Base-by-base conservation (phyloP, 37 sponge, comb jelly and placozoan genomes). In the Tethya wilhelma region DNA sequence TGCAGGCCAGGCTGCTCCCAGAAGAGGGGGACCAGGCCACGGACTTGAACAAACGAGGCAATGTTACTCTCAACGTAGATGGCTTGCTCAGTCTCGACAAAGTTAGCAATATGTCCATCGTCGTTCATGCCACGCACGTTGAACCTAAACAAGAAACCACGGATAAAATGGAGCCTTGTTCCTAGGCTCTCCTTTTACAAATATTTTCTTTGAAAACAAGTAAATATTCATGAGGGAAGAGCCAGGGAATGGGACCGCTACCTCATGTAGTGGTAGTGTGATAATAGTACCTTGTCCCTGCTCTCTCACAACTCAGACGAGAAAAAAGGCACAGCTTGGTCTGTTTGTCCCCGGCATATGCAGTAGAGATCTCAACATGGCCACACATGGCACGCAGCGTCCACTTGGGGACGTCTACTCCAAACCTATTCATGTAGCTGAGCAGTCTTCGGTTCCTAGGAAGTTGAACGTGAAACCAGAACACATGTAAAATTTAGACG, bases 31-130 rank as follows among this genome's bases (percentile, higher is more conserved):
- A 99, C 93, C 33, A 91, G 80, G 0, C 99, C 99, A 45, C 99
- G 64, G 25, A 97, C 57, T 86, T 96, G 95, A 1, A 94, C 83
- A 76, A 91, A 98, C 4, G 96, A 96, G 33, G 88, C 70, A 31
- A 90, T 67, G 1, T 29, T 71, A 62, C 84, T 56, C 38, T 88
- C 85, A 43, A 80, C 69, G 32, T 69, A 82, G 49, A 80, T 82
- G 64, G 93, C 90, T 58, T 93, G 93, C 64, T 99, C 99, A 29
- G 95, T 99, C 71, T 99, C 99, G 32, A 95, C 97, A 86, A 96
- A 99, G 87, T 96, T 96, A 44, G 97, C 99, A 12, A 94, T 93
- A 25, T 95, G 75, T 1, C 99, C 99, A 30, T 95, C 77, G 55
- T 96, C 95, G 69, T 99, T 91, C 0, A 94, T 78, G 17, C 99